A percentile compares a stretch with the other conserved stretches of the same genome.
Evolutionary conservation across 2,113 vertebrate species (phyloP).

Genomic region (Pelusios castaneus): DNA sequence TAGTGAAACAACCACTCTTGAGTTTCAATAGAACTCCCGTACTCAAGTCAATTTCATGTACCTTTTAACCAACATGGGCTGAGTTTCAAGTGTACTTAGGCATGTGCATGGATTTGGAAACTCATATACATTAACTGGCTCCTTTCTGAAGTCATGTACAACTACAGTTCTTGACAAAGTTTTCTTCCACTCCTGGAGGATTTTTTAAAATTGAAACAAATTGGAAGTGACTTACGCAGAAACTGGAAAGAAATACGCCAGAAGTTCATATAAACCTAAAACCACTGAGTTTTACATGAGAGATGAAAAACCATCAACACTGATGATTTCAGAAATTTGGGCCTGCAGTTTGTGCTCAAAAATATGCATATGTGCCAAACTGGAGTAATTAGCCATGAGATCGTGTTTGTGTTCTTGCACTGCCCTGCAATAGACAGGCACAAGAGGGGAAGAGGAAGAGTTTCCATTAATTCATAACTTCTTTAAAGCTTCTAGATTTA

Average conservation of each 20-base stretch:
- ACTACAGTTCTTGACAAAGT: neutral
- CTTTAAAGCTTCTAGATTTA: neutral
- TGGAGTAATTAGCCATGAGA: neutral
- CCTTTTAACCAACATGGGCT: neutral
- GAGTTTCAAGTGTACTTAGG: neutral
- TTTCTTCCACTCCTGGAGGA: neutral
- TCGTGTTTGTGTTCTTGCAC: neutral
- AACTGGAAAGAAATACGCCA: neutral
- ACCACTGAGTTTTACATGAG: neutral
- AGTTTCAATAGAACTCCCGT: neutral
- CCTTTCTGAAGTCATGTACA: neutral
- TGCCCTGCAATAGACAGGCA: neutral
- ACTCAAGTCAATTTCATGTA: neutral
- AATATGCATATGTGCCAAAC: fast-evolving
- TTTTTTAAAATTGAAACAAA: neutral
- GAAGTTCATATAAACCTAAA: neutral
- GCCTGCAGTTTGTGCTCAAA: neutral
- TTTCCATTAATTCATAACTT: neutral
- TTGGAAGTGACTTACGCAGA: neutral
- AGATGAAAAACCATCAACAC: neutral
- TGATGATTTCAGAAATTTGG: neutral
- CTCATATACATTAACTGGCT: neutral
- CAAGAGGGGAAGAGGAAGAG: neutral
- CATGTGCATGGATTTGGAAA: neutral
- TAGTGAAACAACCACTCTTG: neutral